These are phyloP conservation scores for Oryzias sinensis DNA, from an alignment of 2,797 vertebrate species.

Conservation along the genomic window DNA sequence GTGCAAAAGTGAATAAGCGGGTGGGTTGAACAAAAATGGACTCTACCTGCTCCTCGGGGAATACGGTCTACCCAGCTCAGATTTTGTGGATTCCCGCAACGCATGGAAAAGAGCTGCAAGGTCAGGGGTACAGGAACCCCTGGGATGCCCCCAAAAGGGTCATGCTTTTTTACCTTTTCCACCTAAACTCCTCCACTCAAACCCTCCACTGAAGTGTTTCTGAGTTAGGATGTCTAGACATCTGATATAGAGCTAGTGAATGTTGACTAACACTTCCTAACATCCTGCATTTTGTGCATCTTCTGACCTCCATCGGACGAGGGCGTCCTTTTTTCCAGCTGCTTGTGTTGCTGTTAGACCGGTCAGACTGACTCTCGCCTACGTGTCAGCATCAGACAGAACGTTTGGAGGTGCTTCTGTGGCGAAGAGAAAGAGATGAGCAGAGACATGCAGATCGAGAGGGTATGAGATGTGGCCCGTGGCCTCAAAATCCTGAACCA, in stretches of 20 bases:
- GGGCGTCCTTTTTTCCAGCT: background rate
- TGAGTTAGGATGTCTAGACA: no score
- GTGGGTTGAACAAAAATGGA: no score
- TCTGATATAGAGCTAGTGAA: background rate
- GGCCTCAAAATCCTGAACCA: slow-evolving; percentile 16
- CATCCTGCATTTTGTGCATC: background rate
- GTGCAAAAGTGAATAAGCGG: no score
- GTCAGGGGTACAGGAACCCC: no score
- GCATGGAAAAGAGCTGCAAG: no score
- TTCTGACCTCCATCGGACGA: background rate
- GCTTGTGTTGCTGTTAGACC: background rate
- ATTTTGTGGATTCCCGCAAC: no score
- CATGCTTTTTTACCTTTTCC: no score
- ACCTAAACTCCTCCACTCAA: no score
- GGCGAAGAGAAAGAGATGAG: slow-evolving; percentile 18
- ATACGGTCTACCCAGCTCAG: no score
- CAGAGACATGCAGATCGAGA: slow-evolving; percentile 17
- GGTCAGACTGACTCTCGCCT: slow-evolving; percentile 18
- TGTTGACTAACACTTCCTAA: slow-evolving; percentile 1
- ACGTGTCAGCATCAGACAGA: slow-evolving; percentile 5
- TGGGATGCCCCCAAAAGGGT: no score
- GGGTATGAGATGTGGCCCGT: slow-evolving; percentile 24
- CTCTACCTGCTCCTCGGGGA: no score
- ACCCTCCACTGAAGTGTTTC: no score
- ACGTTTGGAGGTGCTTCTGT: slow-evolving; percentile 18